phyloP scores from a whole-genome alignment of 2,797 vertebrate species.

The Darevskia nairensis region DNA sequence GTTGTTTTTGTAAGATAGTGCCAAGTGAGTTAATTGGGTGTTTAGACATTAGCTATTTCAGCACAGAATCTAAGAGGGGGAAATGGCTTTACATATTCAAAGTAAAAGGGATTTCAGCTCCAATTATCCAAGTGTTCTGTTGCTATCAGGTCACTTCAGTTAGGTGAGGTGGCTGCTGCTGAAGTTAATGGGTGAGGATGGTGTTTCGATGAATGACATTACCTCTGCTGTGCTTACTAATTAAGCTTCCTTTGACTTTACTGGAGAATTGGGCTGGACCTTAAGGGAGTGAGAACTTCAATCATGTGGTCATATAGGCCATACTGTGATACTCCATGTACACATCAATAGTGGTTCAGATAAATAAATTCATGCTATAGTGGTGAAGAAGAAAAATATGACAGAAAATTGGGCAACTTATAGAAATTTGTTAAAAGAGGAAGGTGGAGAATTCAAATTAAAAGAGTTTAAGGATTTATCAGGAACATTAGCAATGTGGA shows the following conservation, averaged over 20 bases:
- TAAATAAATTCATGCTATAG: background rate
- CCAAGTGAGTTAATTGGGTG: slow-evolving; percentile 22
- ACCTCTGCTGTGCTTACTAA: slow-evolving; percentile 23
- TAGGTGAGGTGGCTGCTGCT: background rate
- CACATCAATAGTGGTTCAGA: background rate
- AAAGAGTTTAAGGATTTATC: too few relatives aligned
- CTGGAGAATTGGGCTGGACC: background rate
- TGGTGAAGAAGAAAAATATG: background rate
- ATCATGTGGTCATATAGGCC: background rate
- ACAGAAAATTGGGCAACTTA: too few relatives aligned
- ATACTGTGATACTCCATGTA: background rate
- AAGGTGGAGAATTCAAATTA: too few relatives aligned
- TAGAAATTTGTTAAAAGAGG: too few relatives aligned
- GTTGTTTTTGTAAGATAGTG: slow-evolving; percentile 9
- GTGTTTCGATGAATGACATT: background rate
- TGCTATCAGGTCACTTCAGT: slow-evolving; percentile 6
- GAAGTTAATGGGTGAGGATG: background rate
- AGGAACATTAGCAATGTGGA: background rate
- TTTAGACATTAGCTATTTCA: slow-evolving; percentile 17
- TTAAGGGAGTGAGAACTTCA: background rate
- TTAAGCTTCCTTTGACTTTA: slow-evolving; percentile 4
- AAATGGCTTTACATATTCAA: background rate
- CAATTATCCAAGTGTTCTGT: background rate
- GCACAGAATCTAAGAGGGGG: background rate
- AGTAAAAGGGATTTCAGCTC: slow-evolving; percentile 3